A percentile compares a stretch with the other conserved stretches of the same genome.
These are phyloP conservation scores for Nestor notabilis DNA, from an alignment of 2,113 vertebrate genomes.

Conservation along the genomic window DNA sequence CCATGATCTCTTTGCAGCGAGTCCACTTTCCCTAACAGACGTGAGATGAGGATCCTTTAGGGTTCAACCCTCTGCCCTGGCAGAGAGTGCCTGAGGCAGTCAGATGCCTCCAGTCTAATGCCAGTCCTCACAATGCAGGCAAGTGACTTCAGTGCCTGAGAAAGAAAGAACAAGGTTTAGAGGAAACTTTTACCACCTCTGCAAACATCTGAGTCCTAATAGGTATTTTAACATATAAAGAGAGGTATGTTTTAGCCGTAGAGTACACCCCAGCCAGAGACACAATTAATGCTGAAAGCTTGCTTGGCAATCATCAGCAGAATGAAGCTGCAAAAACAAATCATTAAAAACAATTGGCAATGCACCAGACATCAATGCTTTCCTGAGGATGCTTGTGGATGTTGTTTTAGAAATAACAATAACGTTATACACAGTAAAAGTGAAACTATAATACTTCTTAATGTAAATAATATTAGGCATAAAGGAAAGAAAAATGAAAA, in stretches of 20 bases:
- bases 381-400: neutral
- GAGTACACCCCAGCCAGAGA: neutral
- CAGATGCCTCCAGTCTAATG: constrained; percentile 50
- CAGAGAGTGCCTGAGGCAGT: constrained; percentile 8
- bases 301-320: neutral
- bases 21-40: constrained; percentile 2
- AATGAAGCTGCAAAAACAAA: constrained; percentile 33
- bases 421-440: neutral
- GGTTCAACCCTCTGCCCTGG: constrained; percentile 52
- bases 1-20: constrained; percentile 77
- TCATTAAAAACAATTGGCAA: constrained; percentile 3
- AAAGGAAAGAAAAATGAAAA: neutral
- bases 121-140: neutral
- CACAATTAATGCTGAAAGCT: constrained; percentile 34
- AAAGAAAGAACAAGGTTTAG: constrained; percentile 39
- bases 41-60: neutral
- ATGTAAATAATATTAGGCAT: neutral
- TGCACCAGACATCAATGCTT: neutral
- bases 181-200: neutral
- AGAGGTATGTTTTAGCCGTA: neutral
- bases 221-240: neutral
- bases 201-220: neutral
- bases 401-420: constrained; percentile 1
- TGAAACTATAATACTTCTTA: neutral
- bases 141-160: constrained; percentile 36